Evolutionary conservation across 1,140 invertebrate species (phyloP), one percentile per base, ranked within the genome.

Genomic region (Caerostris extrusa): DNA sequence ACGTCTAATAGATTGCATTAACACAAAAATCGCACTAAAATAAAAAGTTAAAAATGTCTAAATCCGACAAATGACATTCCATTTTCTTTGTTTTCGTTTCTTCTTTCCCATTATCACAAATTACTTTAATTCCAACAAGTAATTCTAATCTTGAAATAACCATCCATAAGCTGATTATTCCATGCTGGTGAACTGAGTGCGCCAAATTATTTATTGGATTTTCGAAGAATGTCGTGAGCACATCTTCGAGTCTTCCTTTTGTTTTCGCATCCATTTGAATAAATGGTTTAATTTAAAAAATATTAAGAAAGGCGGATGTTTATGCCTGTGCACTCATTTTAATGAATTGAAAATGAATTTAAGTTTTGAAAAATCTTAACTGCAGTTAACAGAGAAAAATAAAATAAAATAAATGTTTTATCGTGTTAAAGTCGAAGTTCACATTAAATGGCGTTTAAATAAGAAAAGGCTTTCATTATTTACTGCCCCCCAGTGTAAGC

Each of bases 391-490:
- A 50, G 34, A 10, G 19, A 53, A 53, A 7, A 2, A 10, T 14
- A 17, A 64, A 12, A 64, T 19, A 77, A 6, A 64, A 64, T 19
- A 50, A 6, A 10, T 50, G 10, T 53, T 50, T 50, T 50, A 12
- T 14, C 71, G 61, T 3, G 17, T 53, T 77, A 10, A 53, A 77
- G 71, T 50, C 19, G 7, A 12, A 77, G 34, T 12, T 50, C 12
- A 77, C 71, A 12, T 14, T 77, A 77, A 77, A 50, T 77, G 71
- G 71, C 71, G 5, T 77, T 77, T 53, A 77, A 34, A 53, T 77
- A 53, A 77, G 50, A 14, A 10, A 77, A 77, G 19, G 34, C 8
- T 64, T 77, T 4, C 10, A 53, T 77, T 77, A 50, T 12, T 77
- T 34, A 5, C 3, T 77, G 71, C 3, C 34, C 34, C 34, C 34